Percentiles rank a stretch among this genome's conserved stretches.
Evolutionary conservation across 2,888 invertebrate genomes (phyloP).

Genomic region (Athrips mouffetella): DNA sequence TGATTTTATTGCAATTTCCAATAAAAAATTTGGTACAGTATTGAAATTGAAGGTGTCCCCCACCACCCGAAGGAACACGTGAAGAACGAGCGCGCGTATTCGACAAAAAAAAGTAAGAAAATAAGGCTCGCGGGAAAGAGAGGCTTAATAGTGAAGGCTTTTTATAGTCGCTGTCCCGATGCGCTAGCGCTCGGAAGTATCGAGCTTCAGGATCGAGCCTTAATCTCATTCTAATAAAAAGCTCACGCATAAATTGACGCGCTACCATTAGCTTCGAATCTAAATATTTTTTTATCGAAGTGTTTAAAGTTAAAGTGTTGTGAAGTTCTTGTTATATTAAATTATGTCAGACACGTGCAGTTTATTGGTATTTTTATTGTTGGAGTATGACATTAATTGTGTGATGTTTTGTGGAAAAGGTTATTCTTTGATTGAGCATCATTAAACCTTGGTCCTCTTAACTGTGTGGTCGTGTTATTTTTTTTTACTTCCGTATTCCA

Average conservation of each 20-base stretch:
- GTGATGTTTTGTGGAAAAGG: slow-evolving; percentile 67
- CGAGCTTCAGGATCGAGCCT: slow-evolving; percentile 70
- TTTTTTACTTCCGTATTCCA: slow-evolving; percentile 29
- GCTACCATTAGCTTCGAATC: slow-evolving; percentile 58
- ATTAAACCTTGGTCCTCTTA: slow-evolving; percentile 57
- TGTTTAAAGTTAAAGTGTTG: slow-evolving; percentile 41
- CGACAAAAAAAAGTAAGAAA: slow-evolving; percentile 66
- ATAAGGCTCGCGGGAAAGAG: slow-evolving; percentile 72
- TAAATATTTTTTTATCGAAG: slow-evolving; percentile 55
- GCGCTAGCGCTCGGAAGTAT: slow-evolving; percentile 75
- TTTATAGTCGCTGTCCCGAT: slow-evolving; percentile 74
- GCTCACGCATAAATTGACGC: slow-evolving; percentile 73
- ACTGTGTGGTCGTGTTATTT: slow-evolving; percentile 68
- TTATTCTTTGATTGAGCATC: slow-evolving; percentile 61
- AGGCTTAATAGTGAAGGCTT: slow-evolving; percentile 62
- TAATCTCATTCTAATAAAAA: slow-evolving; percentile 76
- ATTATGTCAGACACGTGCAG: slow-evolving; percentile 69
- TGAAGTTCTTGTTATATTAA: slow-evolving; percentile 58
- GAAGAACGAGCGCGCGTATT: slow-evolving; percentile 57
- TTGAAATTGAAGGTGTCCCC: slow-evolving; percentile 54
- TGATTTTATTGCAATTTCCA: slow-evolving; percentile 55
- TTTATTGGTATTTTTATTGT: slow-evolving; percentile 69
- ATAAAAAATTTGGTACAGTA: slow-evolving; percentile 48
- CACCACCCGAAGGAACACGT: slow-evolving; percentile 52
- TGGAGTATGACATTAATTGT: slow-evolving; percentile 64